These are phyloP conservation scores for Dreissena rostriformis DNA, from an alignment of 1,140 invertebrate species.

Conservation along the genomic window DNA sequence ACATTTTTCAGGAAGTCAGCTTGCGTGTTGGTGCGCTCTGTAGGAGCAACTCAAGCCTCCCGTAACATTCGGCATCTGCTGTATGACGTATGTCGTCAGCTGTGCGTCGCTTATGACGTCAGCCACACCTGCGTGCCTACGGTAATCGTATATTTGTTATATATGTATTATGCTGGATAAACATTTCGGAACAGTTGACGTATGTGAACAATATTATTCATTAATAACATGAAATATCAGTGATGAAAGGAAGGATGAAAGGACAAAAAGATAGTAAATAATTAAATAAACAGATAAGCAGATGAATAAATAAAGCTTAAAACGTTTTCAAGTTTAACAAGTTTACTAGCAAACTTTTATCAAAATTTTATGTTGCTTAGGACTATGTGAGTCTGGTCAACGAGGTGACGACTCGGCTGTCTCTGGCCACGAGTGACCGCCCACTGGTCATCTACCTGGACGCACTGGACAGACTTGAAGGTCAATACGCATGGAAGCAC, in stretches of 20 bases:
- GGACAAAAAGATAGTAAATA: too few species aligned
- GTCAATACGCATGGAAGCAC: conserved; percentile 41
- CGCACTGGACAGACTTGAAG: conserved; percentile 75
- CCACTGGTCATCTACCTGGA: conserved; percentile 77
- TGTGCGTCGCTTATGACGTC: conserved; percentile 67
- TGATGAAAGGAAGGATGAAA: too few species aligned
- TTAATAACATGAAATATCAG: too few species aligned
- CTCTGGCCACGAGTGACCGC: conserved; percentile 59
- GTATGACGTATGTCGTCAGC: conserved; percentile 71
- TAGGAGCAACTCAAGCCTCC: conserved; percentile 86
- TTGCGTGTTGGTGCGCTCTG: conserved; percentile 82
- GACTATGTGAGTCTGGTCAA: conserved; percentile 77
- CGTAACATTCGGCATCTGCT: conserved; percentile 81
- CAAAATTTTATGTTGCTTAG: conserved; percentile 54
- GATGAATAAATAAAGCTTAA: too few species aligned
- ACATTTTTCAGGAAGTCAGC: conserved; percentile 44
- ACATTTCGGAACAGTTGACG: too few species aligned
- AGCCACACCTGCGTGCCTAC: conserved; percentile 82
- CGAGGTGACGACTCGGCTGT: conserved; percentile 65
- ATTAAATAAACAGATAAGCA: too few species aligned
- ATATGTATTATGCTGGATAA: too few species aligned
- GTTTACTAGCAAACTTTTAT: neutral
- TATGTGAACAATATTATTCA: too few species aligned
- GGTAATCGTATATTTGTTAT: conserved; percentile 62
- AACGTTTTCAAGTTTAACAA: too few species aligned